Percentiles rank a stretch among this genome's conserved stretches.
Conservation (phyloP, 1,140 invertebrate genomes). For the Amyelois transitella region DNA sequence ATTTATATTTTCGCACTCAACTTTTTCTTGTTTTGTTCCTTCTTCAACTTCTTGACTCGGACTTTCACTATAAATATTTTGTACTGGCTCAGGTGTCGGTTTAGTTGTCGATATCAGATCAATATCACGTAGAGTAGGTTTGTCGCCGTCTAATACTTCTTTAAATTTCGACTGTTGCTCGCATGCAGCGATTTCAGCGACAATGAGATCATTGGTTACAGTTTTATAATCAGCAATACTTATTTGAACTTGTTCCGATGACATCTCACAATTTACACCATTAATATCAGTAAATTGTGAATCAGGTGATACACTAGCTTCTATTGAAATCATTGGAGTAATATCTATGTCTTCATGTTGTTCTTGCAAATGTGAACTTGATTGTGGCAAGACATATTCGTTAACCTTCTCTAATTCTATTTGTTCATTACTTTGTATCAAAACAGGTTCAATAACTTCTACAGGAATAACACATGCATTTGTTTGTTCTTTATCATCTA, state of each 20-base stretch:
- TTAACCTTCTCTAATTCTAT: constrained; percentile 7
- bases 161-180: not conserved
- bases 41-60: constrained; percentile 4
- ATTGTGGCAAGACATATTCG: constrained; percentile 9
- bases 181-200: not conserved
- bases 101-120: constrained; percentile 1
- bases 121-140: constrained; percentile 2
- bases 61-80: constrained; percentile 27
- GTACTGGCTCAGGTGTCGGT: constrained; percentile 37
- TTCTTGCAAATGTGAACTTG: not conserved
- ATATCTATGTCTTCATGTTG: not conserved
- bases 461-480: constrained; percentile 13
- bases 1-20: not conserved
- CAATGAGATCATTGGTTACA: constrained; percentile 13
- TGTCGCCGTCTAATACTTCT: not conserved
- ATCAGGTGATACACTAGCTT: not conserved
- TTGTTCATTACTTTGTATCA: not conserved
- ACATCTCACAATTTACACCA: not conserved
- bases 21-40: constrained; percentile 4
- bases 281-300: not conserved
- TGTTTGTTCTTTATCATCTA: constrained; percentile 40
- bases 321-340: not conserved
- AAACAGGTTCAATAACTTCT: constrained; percentile 6
- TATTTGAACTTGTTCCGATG: not conserved
- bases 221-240: not conserved